Conservation (phyloP, 2,797 vertebrate species). For the Erpetoichthys calabaricus region DNA sequence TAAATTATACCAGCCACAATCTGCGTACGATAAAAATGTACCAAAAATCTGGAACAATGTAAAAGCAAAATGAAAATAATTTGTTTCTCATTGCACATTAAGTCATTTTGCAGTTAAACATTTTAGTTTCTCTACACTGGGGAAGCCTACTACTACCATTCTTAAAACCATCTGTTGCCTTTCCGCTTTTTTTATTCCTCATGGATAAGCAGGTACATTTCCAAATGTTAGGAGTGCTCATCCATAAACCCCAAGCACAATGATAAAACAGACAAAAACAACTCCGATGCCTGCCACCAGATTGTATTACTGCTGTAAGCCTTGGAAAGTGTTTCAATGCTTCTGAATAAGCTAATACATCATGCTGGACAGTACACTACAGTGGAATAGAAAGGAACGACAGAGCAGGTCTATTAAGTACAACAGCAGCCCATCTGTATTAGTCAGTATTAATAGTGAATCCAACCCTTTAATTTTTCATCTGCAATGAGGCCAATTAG, state of each 20-base stretch:
- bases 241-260: neutral
- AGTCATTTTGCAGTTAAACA: too few relatives aligned
- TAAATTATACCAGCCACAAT: too few relatives aligned
- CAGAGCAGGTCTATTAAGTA: constrained; percentile 46
- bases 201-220: too few relatives aligned
- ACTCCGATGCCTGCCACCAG: constrained; percentile 29
- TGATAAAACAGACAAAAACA: neutral
- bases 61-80: too few relatives aligned
- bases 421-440: constrained; percentile 56
- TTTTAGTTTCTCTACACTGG: too few relatives aligned
- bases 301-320: constrained; percentile 32
- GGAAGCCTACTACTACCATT: too few relatives aligned
- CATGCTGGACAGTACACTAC: constrained; percentile 43
- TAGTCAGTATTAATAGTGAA: constrained; percentile 41
- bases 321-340: constrained; percentile 40
- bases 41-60: too few relatives aligned
- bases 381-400: constrained; percentile 50
- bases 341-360: constrained; percentile 39
- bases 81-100: too few relatives aligned
- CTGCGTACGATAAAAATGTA: too few relatives aligned
- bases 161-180: too few relatives aligned
- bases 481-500: constrained; percentile 51
- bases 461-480: constrained; percentile 47
- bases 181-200: too few relatives aligned
- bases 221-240: neutral